phyloP scores from a whole-genome alignment of 2,113 vertebrate genomes.

The Lepisosteus oculatus region DNA sequence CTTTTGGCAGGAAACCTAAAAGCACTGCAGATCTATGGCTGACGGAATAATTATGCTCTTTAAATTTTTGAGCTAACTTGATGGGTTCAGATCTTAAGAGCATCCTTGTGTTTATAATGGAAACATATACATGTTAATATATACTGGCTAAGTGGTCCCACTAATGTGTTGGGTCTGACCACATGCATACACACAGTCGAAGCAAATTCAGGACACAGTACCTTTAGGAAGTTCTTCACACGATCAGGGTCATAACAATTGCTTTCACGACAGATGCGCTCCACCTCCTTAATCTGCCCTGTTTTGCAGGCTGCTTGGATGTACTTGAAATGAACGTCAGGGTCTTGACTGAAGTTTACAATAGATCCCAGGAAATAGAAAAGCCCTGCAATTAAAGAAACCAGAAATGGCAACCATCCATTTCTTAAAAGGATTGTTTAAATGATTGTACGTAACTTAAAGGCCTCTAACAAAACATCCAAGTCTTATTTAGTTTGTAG shows the following conservation, averaged over 20 bases:
- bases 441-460: too few species aligned
- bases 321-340: conserved; percentile 90
- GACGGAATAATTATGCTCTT: not conserved
- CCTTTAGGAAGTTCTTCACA: conserved; percentile 93
- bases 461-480: too few species aligned
- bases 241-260: conserved; percentile 86
- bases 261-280: conserved; percentile 88
- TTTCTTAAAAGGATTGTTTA: too few species aligned
- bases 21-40: not conserved
- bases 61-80: too few species aligned
- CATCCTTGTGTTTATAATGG: too few species aligned
- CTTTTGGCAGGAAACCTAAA: not conserved
- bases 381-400: conserved; percentile 63
- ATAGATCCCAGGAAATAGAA: conserved; percentile 94
- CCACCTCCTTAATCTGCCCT: conserved; percentile 93
- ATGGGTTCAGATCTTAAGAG: too few species aligned
- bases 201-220: conserved; percentile 26
- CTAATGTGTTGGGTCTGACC: too few species aligned
- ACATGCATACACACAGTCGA: too few species aligned
- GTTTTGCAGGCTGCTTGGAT: conserved; percentile 91
- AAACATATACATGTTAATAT: too few species aligned
- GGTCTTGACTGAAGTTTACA: conserved; percentile 94
- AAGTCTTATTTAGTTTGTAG: too few species aligned
- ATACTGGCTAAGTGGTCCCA: too few species aligned
- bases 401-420: not conserved